A percentile compares a stretch with the other conserved stretches of the same genome.
These are phyloP conservation scores for Thaleichthys pacificus DNA, from an alignment of 2,797 vertebrate species.

Conservation along the genomic window DNA sequence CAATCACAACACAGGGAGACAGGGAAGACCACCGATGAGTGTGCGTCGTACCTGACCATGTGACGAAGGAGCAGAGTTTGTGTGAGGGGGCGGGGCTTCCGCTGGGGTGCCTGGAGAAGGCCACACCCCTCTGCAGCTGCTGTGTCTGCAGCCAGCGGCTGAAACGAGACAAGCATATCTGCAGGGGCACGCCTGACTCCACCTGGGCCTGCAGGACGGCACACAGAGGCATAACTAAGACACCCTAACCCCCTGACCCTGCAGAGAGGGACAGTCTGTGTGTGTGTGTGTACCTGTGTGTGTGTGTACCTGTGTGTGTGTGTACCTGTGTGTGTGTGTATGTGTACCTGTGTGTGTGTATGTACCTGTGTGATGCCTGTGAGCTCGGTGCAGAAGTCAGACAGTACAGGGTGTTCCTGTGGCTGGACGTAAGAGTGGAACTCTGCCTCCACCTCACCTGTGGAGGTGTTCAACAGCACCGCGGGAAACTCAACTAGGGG, in stretches of 20 bases:
- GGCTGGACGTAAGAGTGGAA: constrained; percentile 92
- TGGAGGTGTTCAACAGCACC: constrained; percentile 83
- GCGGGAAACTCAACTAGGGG: constrained; percentile 92
- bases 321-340: too few relatives aligned
- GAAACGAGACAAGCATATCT: constrained; percentile 88
- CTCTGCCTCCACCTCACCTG: constrained; percentile 84
- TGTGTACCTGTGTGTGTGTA: background rate
- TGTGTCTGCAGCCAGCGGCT: constrained; percentile 85
- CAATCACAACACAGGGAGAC: constrained; percentile 16
- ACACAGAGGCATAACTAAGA: constrained; percentile 25
- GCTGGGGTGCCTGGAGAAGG: constrained; percentile 64
- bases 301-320: background rate
- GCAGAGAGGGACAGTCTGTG: background rate
- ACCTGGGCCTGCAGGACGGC: constrained; percentile 79
- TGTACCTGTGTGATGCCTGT: constrained; percentile 90
- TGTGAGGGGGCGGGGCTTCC: constrained; percentile 16
- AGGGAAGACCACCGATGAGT: background rate
- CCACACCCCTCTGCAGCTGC: constrained; percentile 79
- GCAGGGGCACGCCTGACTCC: constrained; percentile 86
- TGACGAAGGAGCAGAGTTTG: constrained; percentile 85
- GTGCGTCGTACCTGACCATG: constrained; percentile 87
- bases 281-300: too few relatives aligned
- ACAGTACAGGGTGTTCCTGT: constrained; percentile 86
- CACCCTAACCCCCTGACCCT: background rate
- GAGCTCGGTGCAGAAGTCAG: constrained; percentile 87